Conservation (phyloP, 2,888 invertebrate genomes). For the Conistra vaccinii region DNA sequence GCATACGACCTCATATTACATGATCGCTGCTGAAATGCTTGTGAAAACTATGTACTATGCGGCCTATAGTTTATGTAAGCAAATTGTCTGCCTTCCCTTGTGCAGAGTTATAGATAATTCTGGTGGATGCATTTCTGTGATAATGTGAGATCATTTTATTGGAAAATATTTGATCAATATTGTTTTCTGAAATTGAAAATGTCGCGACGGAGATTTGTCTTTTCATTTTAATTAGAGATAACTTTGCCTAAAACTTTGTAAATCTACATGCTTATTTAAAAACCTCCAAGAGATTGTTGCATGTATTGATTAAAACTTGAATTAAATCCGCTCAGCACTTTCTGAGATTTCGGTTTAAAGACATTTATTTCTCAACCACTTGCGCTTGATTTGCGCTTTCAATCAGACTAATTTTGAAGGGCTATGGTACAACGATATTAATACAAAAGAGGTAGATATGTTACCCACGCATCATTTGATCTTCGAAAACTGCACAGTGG, state of each 20-base stretch:
- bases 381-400: too few relatives aligned
- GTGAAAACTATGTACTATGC: slow-evolving; percentile 58
- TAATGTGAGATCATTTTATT: slow-evolving; percentile 1
- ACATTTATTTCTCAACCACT: too few relatives aligned
- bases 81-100: slow-evolving; percentile 44
- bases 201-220: too few relatives aligned
- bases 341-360: too few relatives aligned
- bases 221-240: neutral
- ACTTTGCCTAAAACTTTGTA: neutral
- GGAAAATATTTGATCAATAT: neutral
- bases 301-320: neutral
- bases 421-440: neutral
- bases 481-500: neutral
- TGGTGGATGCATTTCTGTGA: neutral
- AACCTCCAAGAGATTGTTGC: too few relatives aligned
- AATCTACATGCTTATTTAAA: neutral
- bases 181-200: neutral
- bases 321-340: neutral
- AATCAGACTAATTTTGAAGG: neutral
- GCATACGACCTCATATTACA: slow-evolving; percentile 69
- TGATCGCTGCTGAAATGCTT: slow-evolving; percentile 55
- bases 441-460: neutral
- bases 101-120: slow-evolving; percentile 7
- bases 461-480: neutral
- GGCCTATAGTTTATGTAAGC: slow-evolving; percentile 38